Evolutionary conservation across 2,888 invertebrate species (phyloP).

Genomic region (Microctonus aethiopoides): DNA sequence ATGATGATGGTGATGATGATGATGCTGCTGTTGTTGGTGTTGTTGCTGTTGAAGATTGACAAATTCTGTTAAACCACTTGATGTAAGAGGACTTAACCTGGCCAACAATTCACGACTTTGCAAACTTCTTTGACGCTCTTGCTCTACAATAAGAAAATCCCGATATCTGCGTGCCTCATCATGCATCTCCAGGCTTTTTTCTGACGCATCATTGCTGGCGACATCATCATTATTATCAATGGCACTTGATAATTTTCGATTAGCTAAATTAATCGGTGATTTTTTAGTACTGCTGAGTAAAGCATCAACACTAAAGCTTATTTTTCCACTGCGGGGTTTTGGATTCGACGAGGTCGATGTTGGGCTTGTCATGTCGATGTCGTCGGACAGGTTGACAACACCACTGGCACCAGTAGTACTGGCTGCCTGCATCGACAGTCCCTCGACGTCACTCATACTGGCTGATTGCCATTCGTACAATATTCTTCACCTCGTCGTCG

Average conservation of each 20-base stretch:
- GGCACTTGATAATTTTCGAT: conserved; percentile 42
- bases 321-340: conserved; percentile 69
- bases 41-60: conserved; percentile 52
- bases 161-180: conserved; percentile 55
- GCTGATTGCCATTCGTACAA: conserved; percentile 35
- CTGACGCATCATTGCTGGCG: conserved; percentile 41
- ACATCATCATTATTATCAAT: conserved; percentile 44
- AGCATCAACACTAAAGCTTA: conserved; percentile 81
- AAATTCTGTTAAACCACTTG: conserved; percentile 51
- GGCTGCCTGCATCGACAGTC: conserved; percentile 37
- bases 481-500: conserved; percentile 44
- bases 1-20: conserved; percentile 44
- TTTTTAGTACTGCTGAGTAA: conserved; percentile 68
- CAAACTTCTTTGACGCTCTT: conserved; percentile 60
- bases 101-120: conserved; percentile 60
- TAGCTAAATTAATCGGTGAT: conserved; percentile 40
- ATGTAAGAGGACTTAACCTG: conserved; percentile 60
- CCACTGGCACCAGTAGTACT: conserved; percentile 31
- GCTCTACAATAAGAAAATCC: conserved; percentile 56
- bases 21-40: conserved; percentile 42
- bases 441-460: conserved; percentile 33
- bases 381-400: conserved; percentile 49
- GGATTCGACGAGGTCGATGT: conserved; percentile 61
- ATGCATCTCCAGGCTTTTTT: conserved; percentile 56
- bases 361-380: conserved; percentile 58